Percentiles rank a stretch among this genome's conserved stretches.
phyloP scores from a whole-genome alignment of 2,888 invertebrate species.

The Lasioglossum calceatum region DNA sequence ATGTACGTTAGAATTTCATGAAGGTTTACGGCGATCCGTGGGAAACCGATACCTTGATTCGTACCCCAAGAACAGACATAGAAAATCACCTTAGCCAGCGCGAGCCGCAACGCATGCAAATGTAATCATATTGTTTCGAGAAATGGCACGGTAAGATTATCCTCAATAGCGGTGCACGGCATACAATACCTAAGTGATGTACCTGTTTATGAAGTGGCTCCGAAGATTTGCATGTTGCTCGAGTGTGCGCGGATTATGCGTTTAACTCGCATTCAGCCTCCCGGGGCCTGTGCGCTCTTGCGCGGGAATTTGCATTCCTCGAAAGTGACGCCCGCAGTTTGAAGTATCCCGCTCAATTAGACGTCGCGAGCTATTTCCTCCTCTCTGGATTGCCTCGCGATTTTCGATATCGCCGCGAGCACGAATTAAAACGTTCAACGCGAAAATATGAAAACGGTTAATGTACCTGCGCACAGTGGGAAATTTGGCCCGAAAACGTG shows the following conservation, averaged over 20 bases:
- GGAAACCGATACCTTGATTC: conserved; percentile 5
- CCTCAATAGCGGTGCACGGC: conserved; percentile 26
- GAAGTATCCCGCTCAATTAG: conserved; percentile 17
- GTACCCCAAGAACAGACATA: neutral
- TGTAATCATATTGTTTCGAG: conserved; percentile 52
- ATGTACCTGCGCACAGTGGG: too few species aligned
- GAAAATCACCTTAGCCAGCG: neutral
- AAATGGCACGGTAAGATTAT: conserved; percentile 52
- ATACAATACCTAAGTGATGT: conserved; percentile 51
- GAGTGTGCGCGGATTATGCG: conserved; percentile 43
- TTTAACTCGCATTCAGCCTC: conserved; percentile 10
- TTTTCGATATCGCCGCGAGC: neutral
- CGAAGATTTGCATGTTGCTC: conserved; percentile 48
- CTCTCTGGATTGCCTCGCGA: neutral
- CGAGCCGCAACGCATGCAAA: conserved; percentile 21
- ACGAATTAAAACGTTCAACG: neutral
- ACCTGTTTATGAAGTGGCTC: conserved; percentile 49
- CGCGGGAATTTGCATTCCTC: conserved; percentile 32
- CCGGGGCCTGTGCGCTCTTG: neutral
- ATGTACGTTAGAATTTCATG: neutral
- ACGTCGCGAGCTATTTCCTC: neutral
- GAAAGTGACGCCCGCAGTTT: conserved; percentile 14
- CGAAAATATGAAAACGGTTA: too few species aligned
- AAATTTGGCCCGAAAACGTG: too few species aligned
- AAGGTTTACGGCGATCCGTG: neutral